Base-by-base conservation (phyloP, 2,113 vertebrate genomes). In the Actinemys pallida region DNA sequence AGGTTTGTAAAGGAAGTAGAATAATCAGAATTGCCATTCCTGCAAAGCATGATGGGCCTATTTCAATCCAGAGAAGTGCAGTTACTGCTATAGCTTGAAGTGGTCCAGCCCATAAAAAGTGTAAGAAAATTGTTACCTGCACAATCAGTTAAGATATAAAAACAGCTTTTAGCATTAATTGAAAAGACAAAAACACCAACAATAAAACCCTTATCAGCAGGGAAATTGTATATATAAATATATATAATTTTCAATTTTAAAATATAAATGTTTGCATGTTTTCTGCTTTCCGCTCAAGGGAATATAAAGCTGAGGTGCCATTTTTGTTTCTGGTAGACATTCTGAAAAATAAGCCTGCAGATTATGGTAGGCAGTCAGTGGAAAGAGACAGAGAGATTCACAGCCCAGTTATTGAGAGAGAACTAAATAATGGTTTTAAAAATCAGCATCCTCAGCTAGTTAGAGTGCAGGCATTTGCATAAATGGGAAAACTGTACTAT, bases 51-150 rank as follows among this genome's bases (percentile, higher is more conserved):
- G 99, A 99, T 1, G 99, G 98, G 17, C 99, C 99, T 31, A 99
- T 99, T 95, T 99, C 99, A 83, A 94, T 82, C 99, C 99, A 99
- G 69, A 99, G 98, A 75, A 99, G 98, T 1, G 92, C 98, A 25
- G 99, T 98, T 10, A 99, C 99, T 2, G 94, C 98, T 1, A 99
- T 92, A 3, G 99, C 99, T 94, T 99, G 99, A 79, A 99, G 96
- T 7, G 99, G 99, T 57, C 98, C 99, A 89, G 99, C 99, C 99
- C 99, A 99, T 86, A 99, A 94, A 93, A 98, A 99, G 97, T 99
- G 99, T 95, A 99, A 97, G 95, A 99, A 99, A 93, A 99, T 98
- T 0, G 99, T 99, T 42, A 99, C 98, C 99, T 99, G 95, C 6
- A 87, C 72, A 97, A 96, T 96, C 8, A 78, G 16, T 94, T 92